A percentile compares a stretch with the other conserved stretches of the same genome.
These are phyloP conservation scores for Uria aalge DNA, from an alignment of 2,113 vertebrate genomes.

Conservation along the genomic window DNA sequence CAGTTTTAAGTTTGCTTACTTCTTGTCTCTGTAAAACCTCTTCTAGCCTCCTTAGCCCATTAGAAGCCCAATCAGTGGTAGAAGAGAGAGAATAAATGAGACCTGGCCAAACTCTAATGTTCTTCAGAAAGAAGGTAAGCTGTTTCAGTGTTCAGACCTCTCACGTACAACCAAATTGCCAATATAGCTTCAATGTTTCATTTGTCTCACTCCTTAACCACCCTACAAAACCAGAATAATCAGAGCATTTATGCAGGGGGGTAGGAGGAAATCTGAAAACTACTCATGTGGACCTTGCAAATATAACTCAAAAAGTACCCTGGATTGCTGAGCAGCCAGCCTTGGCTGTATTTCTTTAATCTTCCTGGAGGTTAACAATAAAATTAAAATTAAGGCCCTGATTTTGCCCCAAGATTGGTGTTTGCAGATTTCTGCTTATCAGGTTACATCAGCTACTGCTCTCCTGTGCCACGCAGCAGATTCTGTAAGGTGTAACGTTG, in stretches of 20 bases:
- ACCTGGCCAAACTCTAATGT: neutral
- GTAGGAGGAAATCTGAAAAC: neutral
- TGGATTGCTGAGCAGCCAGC: neutral
- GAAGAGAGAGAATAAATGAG: neutral
- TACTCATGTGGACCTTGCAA: neutral
- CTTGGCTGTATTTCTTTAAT: neutral
- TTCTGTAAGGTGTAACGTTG: neutral
- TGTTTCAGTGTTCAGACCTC: neutral
- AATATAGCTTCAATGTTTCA: neutral
- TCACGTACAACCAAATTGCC: neutral
- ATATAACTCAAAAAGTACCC: neutral
- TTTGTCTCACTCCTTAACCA: neutral
- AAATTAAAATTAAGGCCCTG: constrained; percentile 15
- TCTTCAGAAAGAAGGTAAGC: neutral
- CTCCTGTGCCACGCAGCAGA: neutral
- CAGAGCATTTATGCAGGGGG: neutral
- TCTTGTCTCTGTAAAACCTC: neutral
- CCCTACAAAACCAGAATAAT: neutral
- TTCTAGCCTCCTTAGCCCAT: neutral
- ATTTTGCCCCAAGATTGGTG: neutral
- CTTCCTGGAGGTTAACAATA: neutral
- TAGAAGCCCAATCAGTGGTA: neutral
- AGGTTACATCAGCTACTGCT: neutral
- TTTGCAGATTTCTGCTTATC: constrained; percentile 15
- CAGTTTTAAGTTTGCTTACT: neutral